phyloP scores from a whole-genome alignment of 2,113 vertebrate genomes.

The Seriola aureovittata region DNA sequence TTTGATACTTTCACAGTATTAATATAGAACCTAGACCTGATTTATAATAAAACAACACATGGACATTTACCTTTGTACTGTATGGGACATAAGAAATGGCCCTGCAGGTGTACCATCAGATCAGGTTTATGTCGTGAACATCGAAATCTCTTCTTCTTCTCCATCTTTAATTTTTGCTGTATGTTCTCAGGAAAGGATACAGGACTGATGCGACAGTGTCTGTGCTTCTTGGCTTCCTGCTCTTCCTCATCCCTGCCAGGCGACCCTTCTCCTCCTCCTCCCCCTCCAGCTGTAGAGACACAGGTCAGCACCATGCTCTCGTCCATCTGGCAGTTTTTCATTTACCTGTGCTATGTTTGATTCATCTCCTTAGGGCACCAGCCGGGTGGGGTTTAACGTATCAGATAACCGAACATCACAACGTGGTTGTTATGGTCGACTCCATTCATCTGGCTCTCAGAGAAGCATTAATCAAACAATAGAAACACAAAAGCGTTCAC shows the following conservation, averaged over 20 bases:
- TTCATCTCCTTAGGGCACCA: background rate
- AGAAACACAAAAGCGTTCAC: too few relatives aligned
- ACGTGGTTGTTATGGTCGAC: too few relatives aligned
- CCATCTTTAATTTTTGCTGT: background rate
- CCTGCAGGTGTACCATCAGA: background rate
- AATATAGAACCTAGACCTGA: too few relatives aligned
- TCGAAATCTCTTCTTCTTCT: background rate
- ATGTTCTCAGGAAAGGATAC: conserved; percentile 91
- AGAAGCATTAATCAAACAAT: too few relatives aligned
- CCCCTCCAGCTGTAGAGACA: conserved; percentile 80
- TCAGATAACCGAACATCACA: too few relatives aligned
- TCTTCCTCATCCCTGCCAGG: conserved; percentile 96
- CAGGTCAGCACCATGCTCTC: conserved; percentile 77
- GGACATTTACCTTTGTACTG: too few relatives aligned
- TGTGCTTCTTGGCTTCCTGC: conserved; percentile 95
- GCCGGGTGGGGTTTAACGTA: too few relatives aligned
- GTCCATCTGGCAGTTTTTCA: background rate
- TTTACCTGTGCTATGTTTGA: background rate
- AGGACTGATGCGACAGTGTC: conserved; percentile 97
- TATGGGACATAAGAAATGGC: background rate
- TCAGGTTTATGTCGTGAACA: background rate
- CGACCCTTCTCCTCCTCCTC: conserved; percentile 86
- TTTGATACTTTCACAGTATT: too few relatives aligned
- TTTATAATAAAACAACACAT: too few relatives aligned
- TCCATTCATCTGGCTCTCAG: too few relatives aligned